These are phyloP conservation scores for Kryptopterus vitreolus DNA, from an alignment of 2,797 vertebrate genomes.

Conservation along the genomic window DNA sequence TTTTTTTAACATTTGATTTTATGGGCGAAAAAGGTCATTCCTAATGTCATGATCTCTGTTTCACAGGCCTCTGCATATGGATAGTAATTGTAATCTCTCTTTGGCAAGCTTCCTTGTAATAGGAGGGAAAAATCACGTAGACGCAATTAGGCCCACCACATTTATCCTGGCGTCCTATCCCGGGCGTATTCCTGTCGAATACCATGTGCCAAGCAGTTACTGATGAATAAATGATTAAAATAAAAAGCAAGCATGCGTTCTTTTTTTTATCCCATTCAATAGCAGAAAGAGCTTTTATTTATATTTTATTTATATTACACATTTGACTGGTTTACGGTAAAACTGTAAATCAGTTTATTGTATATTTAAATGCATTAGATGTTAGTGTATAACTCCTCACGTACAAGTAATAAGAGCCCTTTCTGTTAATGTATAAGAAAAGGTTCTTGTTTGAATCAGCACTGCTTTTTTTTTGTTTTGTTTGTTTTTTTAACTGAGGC, in stretches of 20 bases:
- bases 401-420: slow-evolving; percentile 23
- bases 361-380: neutral
- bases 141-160: neutral
- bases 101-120: neutral
- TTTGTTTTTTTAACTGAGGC: slow-evolving; percentile 58
- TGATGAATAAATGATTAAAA: neutral
- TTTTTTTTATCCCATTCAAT: neutral
- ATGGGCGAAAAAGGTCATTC: neutral
- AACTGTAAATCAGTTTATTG: neutral
- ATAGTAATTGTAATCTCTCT: neutral
- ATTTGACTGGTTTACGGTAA: neutral
- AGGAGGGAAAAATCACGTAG: neutral
- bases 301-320: neutral
- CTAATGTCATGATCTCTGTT: slow-evolving; percentile 4
- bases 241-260: neutral
- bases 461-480: slow-evolving; percentile 65
- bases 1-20: neutral
- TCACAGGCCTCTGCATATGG: neutral
- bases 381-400: neutral
- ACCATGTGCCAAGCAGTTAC: neutral
- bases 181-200: neutral
- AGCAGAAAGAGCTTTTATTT: neutral
- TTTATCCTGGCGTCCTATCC: neutral
- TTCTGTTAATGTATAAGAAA: slow-evolving; percentile 37
- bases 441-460: slow-evolving; percentile 45